Base-by-base conservation (phyloP, 2,113 vertebrate species). In the Thomomys bottae region DNA sequence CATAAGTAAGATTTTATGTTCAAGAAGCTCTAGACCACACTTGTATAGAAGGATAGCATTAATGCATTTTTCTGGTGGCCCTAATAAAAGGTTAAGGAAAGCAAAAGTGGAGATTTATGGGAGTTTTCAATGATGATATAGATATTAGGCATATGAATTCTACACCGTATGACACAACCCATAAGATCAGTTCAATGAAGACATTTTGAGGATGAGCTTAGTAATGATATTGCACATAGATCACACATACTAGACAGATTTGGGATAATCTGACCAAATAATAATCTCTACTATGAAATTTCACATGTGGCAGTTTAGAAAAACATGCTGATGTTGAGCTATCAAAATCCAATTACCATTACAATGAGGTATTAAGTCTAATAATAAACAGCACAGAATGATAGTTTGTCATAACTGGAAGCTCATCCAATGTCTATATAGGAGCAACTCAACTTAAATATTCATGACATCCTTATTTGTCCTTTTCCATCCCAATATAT, bases 351-450 rank as follows among this genome's bases (percentile, higher is more conserved):
- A 94, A 87, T 77, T 40, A 83, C 15, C 84, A 30, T 81, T 91
- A 79, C 67, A 92, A 96, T 40, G 21, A 45, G 76, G 82, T 84
- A 93, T 49, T 90, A 90, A 96, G 72, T 61, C 91, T 90, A 96
- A 96, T 66, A 78, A 63, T 57, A 6, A 0, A 66, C 95, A 70
- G 24, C 83, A 38, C 49, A 42, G 72, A 66, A 77, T 61, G n/a
- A 57, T 66, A 89, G 17, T 40, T 71, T 87, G 78, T 80, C 88
- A 94, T 96, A 95, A 82, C 30, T 88, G 82, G 75, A 80, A 94
- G 83, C 83, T 88, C 85, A 89, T 57, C 61, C 68, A 75, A 32
- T 57, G 66, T 87, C 81, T 94, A 81, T 38, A 87, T 68, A 91
- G 96, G 67, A 8, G 15, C 63, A 18, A 66, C 66, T 81, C 34